Percentiles rank a stretch among this genome's conserved stretches.
These are phyloP conservation scores for Raja brachyura DNA, from an alignment of 2,113 vertebrate species.

Conservation along the genomic window DNA sequence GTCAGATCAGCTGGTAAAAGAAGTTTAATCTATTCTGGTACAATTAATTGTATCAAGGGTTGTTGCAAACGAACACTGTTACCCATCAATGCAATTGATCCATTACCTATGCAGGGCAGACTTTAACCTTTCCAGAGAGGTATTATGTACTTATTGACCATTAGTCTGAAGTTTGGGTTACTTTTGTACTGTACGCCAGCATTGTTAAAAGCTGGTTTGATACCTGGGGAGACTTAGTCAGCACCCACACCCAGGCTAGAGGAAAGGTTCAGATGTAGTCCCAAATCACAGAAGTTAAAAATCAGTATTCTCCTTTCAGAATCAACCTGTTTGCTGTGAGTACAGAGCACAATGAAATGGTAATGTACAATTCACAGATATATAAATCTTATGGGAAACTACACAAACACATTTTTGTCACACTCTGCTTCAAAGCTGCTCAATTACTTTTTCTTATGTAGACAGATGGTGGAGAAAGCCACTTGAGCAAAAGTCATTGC, in stretches of 20 bases:
- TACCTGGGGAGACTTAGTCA: background rate
- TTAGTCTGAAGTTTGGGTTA: background rate
- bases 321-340: background rate
- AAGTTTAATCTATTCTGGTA: background rate
- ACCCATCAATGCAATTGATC: background rate
- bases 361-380: background rate
- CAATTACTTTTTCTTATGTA: background rate
- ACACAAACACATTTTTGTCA: background rate
- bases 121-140: background rate
- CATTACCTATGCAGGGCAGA: background rate
- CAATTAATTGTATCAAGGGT: background rate
- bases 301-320: background rate
- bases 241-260: background rate
- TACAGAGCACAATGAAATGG: background rate
- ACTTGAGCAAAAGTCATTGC: background rate
- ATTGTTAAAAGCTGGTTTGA: background rate
- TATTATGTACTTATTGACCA: background rate
- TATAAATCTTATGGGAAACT: background rate
- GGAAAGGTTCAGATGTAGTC: background rate
- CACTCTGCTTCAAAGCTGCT: background rate
- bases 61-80: background rate
- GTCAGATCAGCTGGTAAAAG: background rate
- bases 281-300: background rate
- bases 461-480: background rate
- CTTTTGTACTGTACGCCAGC: background rate